Conservation (phyloP, 2,888 invertebrate genomes). For the Augochlorella aurata region DNA sequence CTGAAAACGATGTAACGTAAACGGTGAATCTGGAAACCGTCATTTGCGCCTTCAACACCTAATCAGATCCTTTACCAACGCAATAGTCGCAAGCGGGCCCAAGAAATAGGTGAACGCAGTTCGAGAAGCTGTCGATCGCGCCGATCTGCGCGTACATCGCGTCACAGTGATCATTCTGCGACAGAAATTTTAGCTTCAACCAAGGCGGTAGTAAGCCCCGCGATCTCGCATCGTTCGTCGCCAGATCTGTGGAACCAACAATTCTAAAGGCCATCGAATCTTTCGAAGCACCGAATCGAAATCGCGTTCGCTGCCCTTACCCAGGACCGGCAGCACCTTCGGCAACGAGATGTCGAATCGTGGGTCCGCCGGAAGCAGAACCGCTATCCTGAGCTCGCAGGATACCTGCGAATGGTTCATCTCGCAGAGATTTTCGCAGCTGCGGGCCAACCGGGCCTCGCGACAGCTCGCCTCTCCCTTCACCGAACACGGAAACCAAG, state of each 20-base stretch:
- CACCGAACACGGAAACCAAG: conserved; percentile 38
- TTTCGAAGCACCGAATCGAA: neutral
- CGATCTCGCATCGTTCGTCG: conserved; percentile 83
- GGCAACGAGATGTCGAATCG: conserved; percentile 85
- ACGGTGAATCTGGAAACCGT: neutral
- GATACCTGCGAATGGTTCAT: conserved; percentile 73
- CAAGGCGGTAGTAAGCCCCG: conserved; percentile 84
- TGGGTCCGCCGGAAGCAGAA: conserved; percentile 86
- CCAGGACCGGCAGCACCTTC: conserved; percentile 86
- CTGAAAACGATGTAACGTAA: conserved; percentile 82
- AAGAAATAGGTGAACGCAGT: conserved; percentile 90
- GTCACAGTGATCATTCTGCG: conserved; percentile 89
- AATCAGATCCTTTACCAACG: conserved; percentile 85
- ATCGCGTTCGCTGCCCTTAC: conserved; percentile 61
- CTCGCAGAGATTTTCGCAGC: conserved; percentile 83
- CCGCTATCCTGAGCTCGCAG: conserved; percentile 86
- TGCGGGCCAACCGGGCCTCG: conserved; percentile 72
- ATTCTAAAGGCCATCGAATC: neutral
- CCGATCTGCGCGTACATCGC: conserved; percentile 88
- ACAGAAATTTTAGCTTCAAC: conserved; percentile 85
- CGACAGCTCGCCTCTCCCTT: conserved; percentile 69
- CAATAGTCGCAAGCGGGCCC: conserved; percentile 92
- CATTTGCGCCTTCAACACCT: too few species aligned
- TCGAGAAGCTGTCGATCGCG: conserved; percentile 88
- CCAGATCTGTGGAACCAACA: conserved; percentile 83